Evolutionary conservation across 2,797 vertebrate species (phyloP), one percentile per base, ranked within the genome.

Genomic region (Rousettus madagascariensis): DNA sequence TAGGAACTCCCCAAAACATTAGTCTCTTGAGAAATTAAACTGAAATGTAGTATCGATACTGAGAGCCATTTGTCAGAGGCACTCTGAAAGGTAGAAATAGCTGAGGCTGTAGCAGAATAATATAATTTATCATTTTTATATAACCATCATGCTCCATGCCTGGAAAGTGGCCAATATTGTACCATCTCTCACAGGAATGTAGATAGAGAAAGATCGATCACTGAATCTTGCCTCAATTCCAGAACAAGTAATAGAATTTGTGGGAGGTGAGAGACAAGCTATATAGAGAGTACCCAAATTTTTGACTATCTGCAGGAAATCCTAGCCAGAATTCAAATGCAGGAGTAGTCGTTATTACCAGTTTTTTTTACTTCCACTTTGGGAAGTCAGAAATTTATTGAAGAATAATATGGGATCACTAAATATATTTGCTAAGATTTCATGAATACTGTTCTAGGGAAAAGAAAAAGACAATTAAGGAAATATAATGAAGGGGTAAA

Each of bases 291-390:
- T 49, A 20, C 17, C 15, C 36, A 57, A 24, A 17, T 87, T 30
- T 79, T 30, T 72, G 86, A 72, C 20, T 75, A 0, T 59, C 13
- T 66, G 30, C 7, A n/a, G 53, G 30, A 46, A 15, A 38, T 8
- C 22, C 13, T 6, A 69, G 51, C 16, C 24, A 86, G 55, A 85
- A 63, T 46, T 66, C n/a, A 43, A 36, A 20, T 59, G 6, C 15
- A 69, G 6, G 30, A 38, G 9, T 57, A 8, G 9, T 51, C 38
- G 20, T 80, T 61, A 77, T 80, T 61, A 77, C 43, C 6, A 77
- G 20, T 77, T 77, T 87, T 86, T 41, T 79, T 75, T 74, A n/a
- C 43, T 83, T 95, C 69, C 53, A 63, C 83, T 95, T 95, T 83
- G 68, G 20, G 24, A 93, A 93, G n/a, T 69, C 12, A 41, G 46